Percentiles rank a stretch among this genome's conserved stretches.
phyloP scores from a whole-genome alignment of 2,888 invertebrate species.

The Chrysolina oricalcia region DNA sequence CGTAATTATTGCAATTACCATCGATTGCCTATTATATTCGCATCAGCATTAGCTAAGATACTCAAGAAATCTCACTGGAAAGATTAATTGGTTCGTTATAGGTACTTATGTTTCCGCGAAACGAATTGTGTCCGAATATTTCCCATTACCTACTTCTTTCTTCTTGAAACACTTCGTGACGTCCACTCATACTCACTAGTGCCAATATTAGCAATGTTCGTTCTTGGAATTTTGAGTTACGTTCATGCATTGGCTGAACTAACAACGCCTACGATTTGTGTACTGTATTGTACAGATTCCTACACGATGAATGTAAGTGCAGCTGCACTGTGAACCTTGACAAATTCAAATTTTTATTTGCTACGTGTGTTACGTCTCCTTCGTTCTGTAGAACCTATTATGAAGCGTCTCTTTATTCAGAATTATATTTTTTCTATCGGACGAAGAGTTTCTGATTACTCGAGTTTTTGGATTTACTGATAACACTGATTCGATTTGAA shows the following conservation, averaged over 20 bases:
- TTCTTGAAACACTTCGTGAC: conserved; percentile 10
- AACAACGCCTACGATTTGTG: conserved; percentile 5
- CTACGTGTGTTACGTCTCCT: not conserved
- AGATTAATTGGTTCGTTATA: too few species aligned
- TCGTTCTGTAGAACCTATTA: too few species aligned
- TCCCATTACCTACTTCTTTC: not conserved
- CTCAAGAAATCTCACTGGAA: not conserved
- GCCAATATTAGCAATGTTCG: not conserved
- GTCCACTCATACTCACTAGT: not conserved
- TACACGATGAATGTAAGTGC: conserved; percentile 20
- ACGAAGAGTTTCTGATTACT: too few species aligned
- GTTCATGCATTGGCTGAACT: conserved; percentile 8
- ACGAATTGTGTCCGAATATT: not conserved
- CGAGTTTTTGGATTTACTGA: too few species aligned
- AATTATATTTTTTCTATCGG: too few species aligned
- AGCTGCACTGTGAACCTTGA: conserved; percentile 16
- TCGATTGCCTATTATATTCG: not conserved
- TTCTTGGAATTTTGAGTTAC: conserved; percentile 6
- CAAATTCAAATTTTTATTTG: conserved; percentile 6
- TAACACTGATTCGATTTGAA: too few species aligned
- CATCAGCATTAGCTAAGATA: not conserved
- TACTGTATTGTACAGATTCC: conserved; percentile 7
- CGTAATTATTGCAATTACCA: conserved; percentile 11
- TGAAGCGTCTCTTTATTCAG: too few species aligned
- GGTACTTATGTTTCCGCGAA: not conserved